These are phyloP conservation scores for Notarius quadriscutis DNA, from an alignment of 2,113 vertebrate genomes.

Conservation along the genomic window DNA sequence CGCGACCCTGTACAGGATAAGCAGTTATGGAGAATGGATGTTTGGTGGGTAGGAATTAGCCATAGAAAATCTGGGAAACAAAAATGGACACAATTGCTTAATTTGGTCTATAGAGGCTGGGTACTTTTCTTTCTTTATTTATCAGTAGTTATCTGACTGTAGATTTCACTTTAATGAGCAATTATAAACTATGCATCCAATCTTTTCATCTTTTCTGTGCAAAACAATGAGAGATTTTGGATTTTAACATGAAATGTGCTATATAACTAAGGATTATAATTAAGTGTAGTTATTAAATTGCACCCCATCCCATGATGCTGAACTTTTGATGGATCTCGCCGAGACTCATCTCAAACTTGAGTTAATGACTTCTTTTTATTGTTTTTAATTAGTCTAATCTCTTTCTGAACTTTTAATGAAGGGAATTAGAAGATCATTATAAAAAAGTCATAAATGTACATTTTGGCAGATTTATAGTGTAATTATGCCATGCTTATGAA, in stretches of 20 bases:
- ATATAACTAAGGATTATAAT: neutral
- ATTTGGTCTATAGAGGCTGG: neutral
- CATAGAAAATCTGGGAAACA: no score
- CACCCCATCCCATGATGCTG: neutral
- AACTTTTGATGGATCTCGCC: neutral
- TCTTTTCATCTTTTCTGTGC: neutral
- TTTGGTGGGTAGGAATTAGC: no score
- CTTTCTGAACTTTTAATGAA: conserved; percentile 9
- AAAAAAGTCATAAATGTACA: neutral
- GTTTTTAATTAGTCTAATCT: conserved; percentile 5
- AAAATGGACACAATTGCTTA: neutral
- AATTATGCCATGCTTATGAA: neutral
- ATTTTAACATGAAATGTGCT: neutral
- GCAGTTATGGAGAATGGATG: no score
- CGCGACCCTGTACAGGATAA: no score
- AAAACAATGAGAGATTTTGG: neutral
- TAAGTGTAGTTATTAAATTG: neutral
- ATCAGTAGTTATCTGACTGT: neutral
- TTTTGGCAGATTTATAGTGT: neutral
- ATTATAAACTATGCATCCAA: neutral
- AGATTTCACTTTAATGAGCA: neutral
- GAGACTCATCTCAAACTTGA: neutral
- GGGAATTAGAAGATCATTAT: conserved; percentile 9
- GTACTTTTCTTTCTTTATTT: neutral
- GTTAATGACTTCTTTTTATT: neutral